These are phyloP conservation scores for Eptesicus fuscus DNA, from an alignment of 2,113 vertebrate genomes.

Conservation along the genomic window DNA sequence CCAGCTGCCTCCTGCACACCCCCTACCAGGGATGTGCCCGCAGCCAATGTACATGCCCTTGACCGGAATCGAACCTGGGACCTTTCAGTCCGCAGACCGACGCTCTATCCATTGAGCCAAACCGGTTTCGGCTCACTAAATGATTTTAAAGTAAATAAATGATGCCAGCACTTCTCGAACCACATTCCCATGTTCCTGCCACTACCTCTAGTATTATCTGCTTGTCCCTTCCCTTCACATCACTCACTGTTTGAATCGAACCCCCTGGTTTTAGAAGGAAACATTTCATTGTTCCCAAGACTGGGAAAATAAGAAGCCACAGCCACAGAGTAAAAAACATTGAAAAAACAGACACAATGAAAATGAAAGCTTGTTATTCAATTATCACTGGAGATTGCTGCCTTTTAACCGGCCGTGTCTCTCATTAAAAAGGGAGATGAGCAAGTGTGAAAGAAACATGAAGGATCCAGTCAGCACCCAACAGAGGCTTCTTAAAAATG, in stretches of 20 bases:
- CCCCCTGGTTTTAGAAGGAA: background rate
- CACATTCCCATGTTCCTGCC: too few relatives aligned
- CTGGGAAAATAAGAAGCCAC: background rate
- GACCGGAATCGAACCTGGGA: too few relatives aligned
- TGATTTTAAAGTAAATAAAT: background rate
- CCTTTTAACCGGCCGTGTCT: background rate
- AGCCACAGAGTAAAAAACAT: background rate
- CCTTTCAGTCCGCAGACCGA: too few relatives aligned
- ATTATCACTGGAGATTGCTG: background rate
- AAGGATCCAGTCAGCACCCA: background rate
- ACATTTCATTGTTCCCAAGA: background rate
- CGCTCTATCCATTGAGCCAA: too few relatives aligned
- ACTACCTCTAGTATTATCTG: fast-evolving
- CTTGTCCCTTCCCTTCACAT: background rate
- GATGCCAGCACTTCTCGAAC: background rate
- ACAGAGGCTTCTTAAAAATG: background rate
- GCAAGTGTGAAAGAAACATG: background rate
- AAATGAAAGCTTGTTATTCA: background rate
- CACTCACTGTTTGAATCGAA: background rate
- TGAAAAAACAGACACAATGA: background rate
- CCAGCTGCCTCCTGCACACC: too few relatives aligned
- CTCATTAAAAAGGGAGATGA: background rate
- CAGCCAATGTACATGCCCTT: too few relatives aligned
- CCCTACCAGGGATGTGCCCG: too few relatives aligned
- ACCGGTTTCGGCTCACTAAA: background rate